phyloP scores from a whole-genome alignment of 2,797 vertebrate genomes.

The Centropyge bicolor region DNA sequence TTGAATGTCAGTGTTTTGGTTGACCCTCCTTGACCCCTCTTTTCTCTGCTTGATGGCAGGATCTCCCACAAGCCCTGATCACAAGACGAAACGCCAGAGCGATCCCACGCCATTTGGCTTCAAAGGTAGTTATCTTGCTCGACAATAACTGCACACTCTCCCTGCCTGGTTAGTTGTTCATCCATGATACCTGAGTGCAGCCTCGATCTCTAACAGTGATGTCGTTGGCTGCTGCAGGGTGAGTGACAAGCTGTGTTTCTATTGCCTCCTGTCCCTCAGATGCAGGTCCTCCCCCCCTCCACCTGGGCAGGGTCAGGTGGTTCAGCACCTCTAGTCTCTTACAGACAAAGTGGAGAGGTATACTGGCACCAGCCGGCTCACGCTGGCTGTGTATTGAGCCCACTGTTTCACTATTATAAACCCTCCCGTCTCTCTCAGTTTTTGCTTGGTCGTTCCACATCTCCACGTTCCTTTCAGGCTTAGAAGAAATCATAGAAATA shows the following conservation, averaged over 20 bases:
- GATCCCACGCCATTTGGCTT: constrained; percentile 97
- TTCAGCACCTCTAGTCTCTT: constrained; percentile 88
- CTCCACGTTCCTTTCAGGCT: constrained; percentile 16
- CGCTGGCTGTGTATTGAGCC: constrained; percentile 42
- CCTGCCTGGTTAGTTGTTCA: background rate
- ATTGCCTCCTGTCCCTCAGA: constrained; percentile 82
- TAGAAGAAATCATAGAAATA: constrained; percentile 17
- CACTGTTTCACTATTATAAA: constrained; percentile 38
- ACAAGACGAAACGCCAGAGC: constrained; percentile 97
- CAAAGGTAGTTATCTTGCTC: constrained; percentile 86
- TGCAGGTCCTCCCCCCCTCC: constrained; percentile 79
- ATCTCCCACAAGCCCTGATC: constrained; percentile 94
- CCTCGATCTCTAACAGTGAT: constrained; percentile 4
- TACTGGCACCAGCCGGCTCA: constrained; percentile 29
- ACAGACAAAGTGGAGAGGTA: constrained; percentile 87
- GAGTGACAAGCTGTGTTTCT: constrained; percentile 69
- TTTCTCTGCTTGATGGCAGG: constrained; percentile 81
- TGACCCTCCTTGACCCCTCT: constrained; percentile 2
- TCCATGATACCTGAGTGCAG: constrained; percentile 12
- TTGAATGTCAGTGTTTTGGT: background rate
- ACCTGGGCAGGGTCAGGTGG: constrained; percentile 85
- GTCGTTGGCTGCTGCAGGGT: constrained; percentile 18
- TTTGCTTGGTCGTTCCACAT: constrained; percentile 4
- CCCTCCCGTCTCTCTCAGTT: background rate
- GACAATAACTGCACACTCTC: background rate